Conservation (phyloP, 2,113 vertebrate genomes). For the Propithecus coquereli region DNA sequence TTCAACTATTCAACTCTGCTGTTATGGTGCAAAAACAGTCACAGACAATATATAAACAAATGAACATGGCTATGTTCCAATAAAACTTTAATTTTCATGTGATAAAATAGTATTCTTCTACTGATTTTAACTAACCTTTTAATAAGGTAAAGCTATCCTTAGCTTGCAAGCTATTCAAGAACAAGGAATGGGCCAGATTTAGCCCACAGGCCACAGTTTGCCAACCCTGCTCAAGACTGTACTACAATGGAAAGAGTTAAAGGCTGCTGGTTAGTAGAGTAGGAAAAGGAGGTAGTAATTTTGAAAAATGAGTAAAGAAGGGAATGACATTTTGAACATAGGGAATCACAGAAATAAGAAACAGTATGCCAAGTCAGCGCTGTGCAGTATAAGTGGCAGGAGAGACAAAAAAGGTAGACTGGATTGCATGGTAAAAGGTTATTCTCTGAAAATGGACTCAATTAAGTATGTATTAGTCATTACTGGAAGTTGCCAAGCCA, state of each 20-base stretch:
- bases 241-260: background rate
- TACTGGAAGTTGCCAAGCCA: background rate
- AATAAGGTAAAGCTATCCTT: conserved; percentile 1
- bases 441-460: background rate
- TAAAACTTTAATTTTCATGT: background rate
- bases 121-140: conserved; percentile 8
- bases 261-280: background rate
- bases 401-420: background rate
- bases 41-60: background rate
- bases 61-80: background rate
- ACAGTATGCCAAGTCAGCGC: background rate
- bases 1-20: background rate
- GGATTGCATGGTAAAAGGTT: background rate
- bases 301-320: background rate
- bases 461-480: background rate
- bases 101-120: background rate
- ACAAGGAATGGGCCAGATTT: background rate
- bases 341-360: background rate
- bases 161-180: background rate
- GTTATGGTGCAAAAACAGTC: background rate
- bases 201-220: background rate
- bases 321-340: background rate
- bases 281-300: background rate
- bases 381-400: background rate
- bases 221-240: background rate